phyloP scores from a whole-genome alignment of 2,113 vertebrate genomes.

The Polypterus bichir region DNA sequence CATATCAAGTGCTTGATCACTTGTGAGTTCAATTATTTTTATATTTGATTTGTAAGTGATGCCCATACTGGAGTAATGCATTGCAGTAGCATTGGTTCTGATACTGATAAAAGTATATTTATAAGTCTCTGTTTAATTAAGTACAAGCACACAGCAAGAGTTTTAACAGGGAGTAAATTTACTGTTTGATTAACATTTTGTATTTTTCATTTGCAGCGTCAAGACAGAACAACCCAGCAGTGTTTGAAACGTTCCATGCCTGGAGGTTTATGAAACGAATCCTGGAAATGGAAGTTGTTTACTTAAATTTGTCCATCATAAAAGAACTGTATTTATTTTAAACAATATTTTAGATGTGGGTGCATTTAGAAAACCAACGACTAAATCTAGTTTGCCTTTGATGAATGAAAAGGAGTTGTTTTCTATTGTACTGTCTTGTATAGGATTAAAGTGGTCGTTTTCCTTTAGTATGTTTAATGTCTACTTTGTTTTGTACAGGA shows the following conservation, averaged over 20 bases:
- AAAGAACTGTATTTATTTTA: slow-evolving; percentile 39
- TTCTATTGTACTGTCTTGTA: slow-evolving; percentile 12
- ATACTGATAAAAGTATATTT: neutral
- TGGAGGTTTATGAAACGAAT: too few species aligned
- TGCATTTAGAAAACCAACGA: slow-evolving; percentile 11
- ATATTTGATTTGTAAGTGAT: too few species aligned
- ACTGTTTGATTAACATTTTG: slow-evolving; percentile 14
- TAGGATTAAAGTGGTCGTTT: slow-evolving; percentile 1
- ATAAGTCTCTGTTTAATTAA: slow-evolving; percentile 1
- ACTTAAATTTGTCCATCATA: neutral
- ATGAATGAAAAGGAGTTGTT: slow-evolving; percentile 3
- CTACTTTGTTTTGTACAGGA: neutral
- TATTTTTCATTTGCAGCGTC: slow-evolving; percentile 48
- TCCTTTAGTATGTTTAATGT: too few species aligned
- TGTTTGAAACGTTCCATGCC: slow-evolving; percentile 43
- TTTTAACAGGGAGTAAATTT: slow-evolving; percentile 7
- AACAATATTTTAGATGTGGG: slow-evolving; percentile 21
- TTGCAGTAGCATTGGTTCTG: too few species aligned
- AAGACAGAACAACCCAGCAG: slow-evolving; percentile 77
- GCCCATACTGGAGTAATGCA: too few species aligned
- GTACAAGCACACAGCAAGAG: slow-evolving; percentile 1
- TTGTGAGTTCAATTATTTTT: too few species aligned
- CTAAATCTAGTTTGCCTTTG: neutral
- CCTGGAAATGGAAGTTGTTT: too few species aligned
- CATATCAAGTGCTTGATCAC: too few species aligned